Evolutionary conservation across 1,140 invertebrate species (phyloP).

Genomic region (Conus betulinus): DNA sequence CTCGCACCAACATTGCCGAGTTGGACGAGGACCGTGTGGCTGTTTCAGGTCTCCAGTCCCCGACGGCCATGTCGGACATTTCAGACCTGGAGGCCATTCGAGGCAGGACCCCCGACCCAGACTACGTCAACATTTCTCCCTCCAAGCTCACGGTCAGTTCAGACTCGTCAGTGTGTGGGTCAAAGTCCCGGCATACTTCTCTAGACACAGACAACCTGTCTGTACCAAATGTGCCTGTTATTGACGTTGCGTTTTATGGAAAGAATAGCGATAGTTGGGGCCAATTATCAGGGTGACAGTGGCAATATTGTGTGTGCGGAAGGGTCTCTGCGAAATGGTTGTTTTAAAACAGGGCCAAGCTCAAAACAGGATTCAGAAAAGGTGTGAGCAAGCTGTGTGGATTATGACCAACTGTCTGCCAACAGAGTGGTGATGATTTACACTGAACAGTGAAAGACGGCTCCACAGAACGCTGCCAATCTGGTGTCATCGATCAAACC

Average conservation of each 20-base stretch:
- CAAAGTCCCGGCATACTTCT: not conserved
- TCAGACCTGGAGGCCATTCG: not conserved
- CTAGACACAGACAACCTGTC: not conserved
- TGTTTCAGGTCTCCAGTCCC: not conserved
- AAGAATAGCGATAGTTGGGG: not conserved
- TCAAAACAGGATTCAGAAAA: no score
- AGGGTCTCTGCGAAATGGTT: no score
- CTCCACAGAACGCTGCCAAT: no score
- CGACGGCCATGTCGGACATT: constrained; percentile 9
- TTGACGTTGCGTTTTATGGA: not conserved
- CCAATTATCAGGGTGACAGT: not conserved
- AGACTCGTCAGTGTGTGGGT: not conserved
- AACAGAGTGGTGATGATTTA: no score
- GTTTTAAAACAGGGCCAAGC: no score
- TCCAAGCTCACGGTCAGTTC: not conserved
- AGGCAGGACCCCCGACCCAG: not conserved
- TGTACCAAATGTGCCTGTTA: not conserved
- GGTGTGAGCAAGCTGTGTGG: no score
- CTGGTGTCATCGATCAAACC: no score
- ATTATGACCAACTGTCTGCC: no score
- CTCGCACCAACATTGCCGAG: constrained; percentile 12
- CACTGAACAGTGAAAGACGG: no score
- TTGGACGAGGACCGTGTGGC: not conserved
- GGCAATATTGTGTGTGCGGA: not conserved
- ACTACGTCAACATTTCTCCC: not conserved